Percentiles rank a stretch among this genome's conserved stretches.
These are phyloP conservation scores for Philotrypesis tridentata DNA, from an alignment of 1,140 invertebrate species.

Conservation along the genomic window DNA sequence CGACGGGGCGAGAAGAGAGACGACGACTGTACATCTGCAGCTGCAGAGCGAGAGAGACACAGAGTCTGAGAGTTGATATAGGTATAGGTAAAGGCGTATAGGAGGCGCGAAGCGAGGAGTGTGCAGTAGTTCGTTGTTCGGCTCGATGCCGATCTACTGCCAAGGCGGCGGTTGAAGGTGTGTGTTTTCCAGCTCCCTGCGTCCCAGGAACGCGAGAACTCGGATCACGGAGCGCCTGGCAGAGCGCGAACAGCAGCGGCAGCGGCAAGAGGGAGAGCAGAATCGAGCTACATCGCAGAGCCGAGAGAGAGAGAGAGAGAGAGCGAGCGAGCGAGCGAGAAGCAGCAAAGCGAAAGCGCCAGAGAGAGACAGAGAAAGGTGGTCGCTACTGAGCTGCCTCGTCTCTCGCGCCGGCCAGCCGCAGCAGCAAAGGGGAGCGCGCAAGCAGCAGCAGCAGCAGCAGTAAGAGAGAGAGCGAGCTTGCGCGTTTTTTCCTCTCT, in stretches of 20 bases:
- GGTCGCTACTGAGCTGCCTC: conserved; percentile 21
- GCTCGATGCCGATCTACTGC: conserved; percentile 9
- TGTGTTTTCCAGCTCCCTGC: conserved; percentile 17
- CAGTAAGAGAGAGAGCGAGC: conserved; percentile 42
- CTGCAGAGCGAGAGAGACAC: no score
- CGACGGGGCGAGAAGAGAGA: no score
- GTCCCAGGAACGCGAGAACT: background rate
- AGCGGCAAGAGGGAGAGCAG: background rate
- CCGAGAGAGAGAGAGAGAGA: background rate
- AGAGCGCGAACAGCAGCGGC: no score
- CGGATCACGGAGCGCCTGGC: conserved; percentile 5
- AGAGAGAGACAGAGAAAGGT: conserved; percentile 34
- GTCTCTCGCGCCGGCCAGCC: conserved; percentile 39
- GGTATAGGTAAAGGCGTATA: conserved; percentile 31
- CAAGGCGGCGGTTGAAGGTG: conserved; percentile 32
- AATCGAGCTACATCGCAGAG: background rate
- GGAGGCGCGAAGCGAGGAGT: conserved; percentile 3
- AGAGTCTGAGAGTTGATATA: background rate
- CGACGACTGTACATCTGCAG: no score
- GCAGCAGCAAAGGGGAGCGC: conserved; percentile 30
- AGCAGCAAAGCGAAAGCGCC: background rate
- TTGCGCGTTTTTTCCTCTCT: conserved; percentile 45
- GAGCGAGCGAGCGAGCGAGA: background rate
- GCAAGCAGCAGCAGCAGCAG: background rate
- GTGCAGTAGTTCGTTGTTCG: background rate